Base-by-base conservation (phyloP, 2,113 vertebrate species). In the Upupa epops region DNA sequence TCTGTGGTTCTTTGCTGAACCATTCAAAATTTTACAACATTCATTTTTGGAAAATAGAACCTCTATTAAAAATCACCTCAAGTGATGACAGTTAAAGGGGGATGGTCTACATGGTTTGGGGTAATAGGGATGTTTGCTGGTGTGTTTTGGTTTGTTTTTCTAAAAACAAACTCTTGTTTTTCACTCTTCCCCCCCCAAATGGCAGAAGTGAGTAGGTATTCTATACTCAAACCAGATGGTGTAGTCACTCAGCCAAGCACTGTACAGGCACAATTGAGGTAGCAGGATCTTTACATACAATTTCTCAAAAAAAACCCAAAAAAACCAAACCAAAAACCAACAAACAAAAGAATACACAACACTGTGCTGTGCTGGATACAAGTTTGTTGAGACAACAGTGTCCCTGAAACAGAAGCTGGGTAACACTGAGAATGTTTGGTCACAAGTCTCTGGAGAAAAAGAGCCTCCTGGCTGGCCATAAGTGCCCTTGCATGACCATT, bases 401-500 rank as follows among this genome's bases (percentile, higher is more conserved):
- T 32, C 21, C 20, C 36, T 17, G 11, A 15, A 51, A 13, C 6
- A 18, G 31, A 36, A 66, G 36, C 24, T 58, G 42, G 25, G 10
- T 58, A 60, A 36, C 14, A 6, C 7, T 17, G 22, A 6, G 36
- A 29, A 42, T 21, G 37, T 65, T 51, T 74, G 65, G 12, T 16
- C 32, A 46, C 40, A 55, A 45, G 25, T 34, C 37, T 20, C 9
- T 2, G 36, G n/a, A 3, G 31, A 85, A 32, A n/a, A 34, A 45
- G 5, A 20, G 34, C 26, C n/a, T 71, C 40, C 37, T 25, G 66
- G 63, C 37, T 52, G 40, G 17, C 42, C 68, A 17, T 16, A 29
- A 2, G 3, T 68, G 26, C 15, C 17, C 29, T 32, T 51, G 79
- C 34, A 22, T 0, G 0, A 11, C 60, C 63, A 21, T 13, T 4